These are phyloP conservation scores for Caenorhabditis drosophilae DNA, from an alignment of 2,888 invertebrate species.

Conservation along the genomic window DNA sequence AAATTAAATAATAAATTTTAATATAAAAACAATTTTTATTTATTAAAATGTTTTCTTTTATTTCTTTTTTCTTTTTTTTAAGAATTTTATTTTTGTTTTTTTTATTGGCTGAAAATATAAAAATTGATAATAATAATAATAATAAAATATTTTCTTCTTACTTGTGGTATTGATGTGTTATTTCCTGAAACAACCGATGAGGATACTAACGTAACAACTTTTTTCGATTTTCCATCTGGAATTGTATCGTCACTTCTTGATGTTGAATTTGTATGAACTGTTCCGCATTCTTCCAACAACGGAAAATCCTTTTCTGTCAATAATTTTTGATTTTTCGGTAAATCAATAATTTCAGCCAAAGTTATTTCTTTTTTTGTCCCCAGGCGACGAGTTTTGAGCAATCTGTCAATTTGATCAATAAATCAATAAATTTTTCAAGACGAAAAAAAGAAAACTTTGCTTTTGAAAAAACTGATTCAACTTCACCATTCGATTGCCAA, in stretches of 20 bases:
- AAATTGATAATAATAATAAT: no score
- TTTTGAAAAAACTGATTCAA: conserved; percentile 13
- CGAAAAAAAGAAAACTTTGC: neutral
- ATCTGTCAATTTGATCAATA: neutral
- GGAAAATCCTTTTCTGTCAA: conserved; percentile 13
- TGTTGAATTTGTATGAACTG: conserved; percentile 14
- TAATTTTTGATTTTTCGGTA: conserved; percentile 9
- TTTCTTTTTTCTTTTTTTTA: no score
- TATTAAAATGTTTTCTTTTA: no score
- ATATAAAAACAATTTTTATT: no score
- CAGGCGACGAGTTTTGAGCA: neutral
- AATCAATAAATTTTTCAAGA: neutral
- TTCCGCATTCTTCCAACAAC: conserved; percentile 7
- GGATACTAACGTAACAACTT: no score
- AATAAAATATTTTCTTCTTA: no score
- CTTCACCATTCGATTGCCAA: conserved; percentile 24
- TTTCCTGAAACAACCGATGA: no score
- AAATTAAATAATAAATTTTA: no score
- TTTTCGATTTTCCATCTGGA: no score
- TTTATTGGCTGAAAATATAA: no score
- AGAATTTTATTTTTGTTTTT: no score
- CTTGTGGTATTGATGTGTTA: no score
- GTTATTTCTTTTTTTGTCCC: neutral
- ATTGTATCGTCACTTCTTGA: conserved; percentile 37
- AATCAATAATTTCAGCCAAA: conserved; percentile 14